These are phyloP conservation scores for Daubentonia madagascariensis DNA, from an alignment of 2,113 vertebrate genomes.

Conservation along the genomic window DNA sequence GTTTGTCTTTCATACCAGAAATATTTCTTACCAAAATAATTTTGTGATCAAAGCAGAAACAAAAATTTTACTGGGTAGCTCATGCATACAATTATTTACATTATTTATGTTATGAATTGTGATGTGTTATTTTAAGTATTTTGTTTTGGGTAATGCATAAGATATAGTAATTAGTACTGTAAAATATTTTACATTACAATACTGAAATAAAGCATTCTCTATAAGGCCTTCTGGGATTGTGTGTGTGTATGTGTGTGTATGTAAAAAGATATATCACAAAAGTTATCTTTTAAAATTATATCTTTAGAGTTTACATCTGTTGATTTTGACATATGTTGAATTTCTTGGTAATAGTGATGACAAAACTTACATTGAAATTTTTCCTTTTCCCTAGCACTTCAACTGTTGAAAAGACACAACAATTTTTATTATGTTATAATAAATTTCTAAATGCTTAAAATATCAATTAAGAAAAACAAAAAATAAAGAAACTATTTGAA, in stretches of 20 bases:
- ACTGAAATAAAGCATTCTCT: background rate
- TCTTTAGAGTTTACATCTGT: background rate
- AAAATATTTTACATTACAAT: background rate
- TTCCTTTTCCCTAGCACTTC: background rate
- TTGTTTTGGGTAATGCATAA: background rate
- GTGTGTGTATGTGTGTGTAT: slow-evolving; percentile 46
- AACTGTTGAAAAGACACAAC: background rate
- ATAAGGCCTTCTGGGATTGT: background rate
- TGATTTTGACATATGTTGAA: background rate
- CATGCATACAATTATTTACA: background rate
- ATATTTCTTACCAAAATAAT: background rate
- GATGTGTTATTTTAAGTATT: background rate
- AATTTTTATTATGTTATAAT: background rate
- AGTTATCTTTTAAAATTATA: background rate
- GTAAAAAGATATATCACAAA: background rate
- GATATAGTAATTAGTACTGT: background rate
- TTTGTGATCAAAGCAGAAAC: background rate
- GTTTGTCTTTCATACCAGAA: background rate
- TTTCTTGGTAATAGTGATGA: background rate
- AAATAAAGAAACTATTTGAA: background rate
- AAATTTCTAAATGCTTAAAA: background rate
- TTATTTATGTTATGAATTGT: slow-evolving; percentile 1
- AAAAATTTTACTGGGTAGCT: background rate
- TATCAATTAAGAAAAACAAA: background rate
- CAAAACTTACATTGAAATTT: background rate